Evolutionary conservation across 2,113 vertebrate species (phyloP).

Genomic region (Prolemur simus): DNA sequence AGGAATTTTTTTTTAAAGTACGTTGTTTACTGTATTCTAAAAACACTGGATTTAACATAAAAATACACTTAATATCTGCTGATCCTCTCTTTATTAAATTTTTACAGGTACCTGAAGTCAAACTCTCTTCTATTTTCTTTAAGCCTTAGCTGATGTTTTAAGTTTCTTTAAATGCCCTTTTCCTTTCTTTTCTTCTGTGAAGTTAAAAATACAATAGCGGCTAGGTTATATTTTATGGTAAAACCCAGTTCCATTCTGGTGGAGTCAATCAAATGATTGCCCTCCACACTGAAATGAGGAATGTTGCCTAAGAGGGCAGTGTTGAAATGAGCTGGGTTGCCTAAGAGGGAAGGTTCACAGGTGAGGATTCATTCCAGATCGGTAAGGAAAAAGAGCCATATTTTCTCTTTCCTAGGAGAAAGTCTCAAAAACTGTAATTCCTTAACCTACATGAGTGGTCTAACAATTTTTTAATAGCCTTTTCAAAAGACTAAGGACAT

Average conservation of each 20-base stretch:
- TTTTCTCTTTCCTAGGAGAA: neutral
- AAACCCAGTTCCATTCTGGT: neutral
- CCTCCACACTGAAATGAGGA: neutral
- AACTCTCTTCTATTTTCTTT: neutral
- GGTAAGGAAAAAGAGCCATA: neutral
- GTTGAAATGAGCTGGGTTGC: neutral
- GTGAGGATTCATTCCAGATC: neutral
- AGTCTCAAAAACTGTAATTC: neutral
- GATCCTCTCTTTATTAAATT: conserved; percentile 50
- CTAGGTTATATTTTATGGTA: neutral
- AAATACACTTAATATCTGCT: conserved; percentile 24
- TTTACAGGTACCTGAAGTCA: conserved; percentile 5
- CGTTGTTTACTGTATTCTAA: conserved; percentile 6
- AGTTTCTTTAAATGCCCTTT: neutral
- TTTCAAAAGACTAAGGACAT: neutral
- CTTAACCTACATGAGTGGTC: neutral
- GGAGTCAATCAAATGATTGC: neutral
- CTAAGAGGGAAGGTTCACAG: neutral
- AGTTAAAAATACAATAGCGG: neutral
- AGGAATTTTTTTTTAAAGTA: neutral
- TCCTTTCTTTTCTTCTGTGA: neutral
- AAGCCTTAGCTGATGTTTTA: neutral
- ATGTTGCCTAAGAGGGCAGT: neutral
- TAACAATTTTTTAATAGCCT: neutral
- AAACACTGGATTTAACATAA: conserved; percentile 42